Percentiles rank a stretch among this genome's conserved stretches.
Conservation (phyloP, 2,113 vertebrate species). For the Rhagologus leucostigma region DNA sequence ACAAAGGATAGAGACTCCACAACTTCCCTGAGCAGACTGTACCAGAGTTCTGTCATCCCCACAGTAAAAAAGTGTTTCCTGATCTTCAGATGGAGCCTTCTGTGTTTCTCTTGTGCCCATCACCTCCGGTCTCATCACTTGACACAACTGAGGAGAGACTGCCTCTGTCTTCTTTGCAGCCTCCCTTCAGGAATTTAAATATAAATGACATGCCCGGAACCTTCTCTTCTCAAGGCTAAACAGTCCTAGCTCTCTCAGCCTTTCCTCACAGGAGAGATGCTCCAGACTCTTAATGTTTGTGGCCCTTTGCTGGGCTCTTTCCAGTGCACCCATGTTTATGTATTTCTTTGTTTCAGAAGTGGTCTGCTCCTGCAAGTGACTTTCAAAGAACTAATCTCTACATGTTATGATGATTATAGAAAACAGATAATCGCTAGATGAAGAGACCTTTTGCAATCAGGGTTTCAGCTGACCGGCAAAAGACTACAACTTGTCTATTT, state of each 20-base stretch:
- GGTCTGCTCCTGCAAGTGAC: neutral
- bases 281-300: neutral
- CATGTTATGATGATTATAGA: neutral
- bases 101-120: neutral
- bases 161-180: neutral
- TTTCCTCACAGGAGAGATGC: neutral
- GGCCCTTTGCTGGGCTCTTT: neutral
- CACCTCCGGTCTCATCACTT: neutral
- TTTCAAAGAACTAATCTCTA: neutral
- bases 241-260: neutral
- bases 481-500: neutral
- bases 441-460: neutral
- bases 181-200: neutral
- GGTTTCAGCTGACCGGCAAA: neutral
- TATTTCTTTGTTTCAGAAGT: neutral
- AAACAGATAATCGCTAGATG: neutral
- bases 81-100: neutral
- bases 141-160: neutral
- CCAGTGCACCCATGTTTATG: too few relatives aligned
- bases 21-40: neutral
- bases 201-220: accelerated
- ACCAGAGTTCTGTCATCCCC: neutral
- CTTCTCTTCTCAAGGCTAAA: neutral
- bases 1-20: neutral
- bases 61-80: neutral